phyloP scores from a whole-genome alignment of 2,113 vertebrate species.

The Triplophysa dalaica region DNA sequence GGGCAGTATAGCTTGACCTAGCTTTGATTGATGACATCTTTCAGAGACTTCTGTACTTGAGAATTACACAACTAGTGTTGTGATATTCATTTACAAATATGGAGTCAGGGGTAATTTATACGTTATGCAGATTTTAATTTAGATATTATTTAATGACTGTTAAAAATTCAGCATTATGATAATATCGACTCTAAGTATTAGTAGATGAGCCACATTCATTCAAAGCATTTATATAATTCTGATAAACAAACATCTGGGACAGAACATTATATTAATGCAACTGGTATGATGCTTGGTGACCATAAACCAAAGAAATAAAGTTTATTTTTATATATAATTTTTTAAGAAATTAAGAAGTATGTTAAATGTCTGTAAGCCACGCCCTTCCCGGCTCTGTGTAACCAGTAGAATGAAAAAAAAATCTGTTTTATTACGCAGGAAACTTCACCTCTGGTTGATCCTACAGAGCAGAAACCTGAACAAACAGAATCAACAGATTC shows the following conservation, averaged over 20 bases:
- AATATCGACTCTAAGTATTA: too few species aligned
- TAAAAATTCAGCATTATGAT: too few species aligned
- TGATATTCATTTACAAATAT: constrained; percentile 22
- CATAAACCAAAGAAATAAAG: too few species aligned
- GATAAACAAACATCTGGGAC: too few species aligned
- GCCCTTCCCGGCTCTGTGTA: neutral
- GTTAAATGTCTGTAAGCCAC: too few species aligned
- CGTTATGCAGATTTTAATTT: neutral
- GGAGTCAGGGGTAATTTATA: neutral
- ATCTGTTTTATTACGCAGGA: constrained; percentile 38
- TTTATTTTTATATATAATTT: too few species aligned
- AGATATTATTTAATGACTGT: too few species aligned
- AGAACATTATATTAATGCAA: too few species aligned
- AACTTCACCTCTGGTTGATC: neutral
- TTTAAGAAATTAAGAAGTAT: too few species aligned
- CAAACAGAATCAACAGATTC: constrained; percentile 1
- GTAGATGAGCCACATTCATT: too few species aligned
- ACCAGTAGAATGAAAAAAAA: neutral
- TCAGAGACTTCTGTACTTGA: neutral
- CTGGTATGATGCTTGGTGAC: too few species aligned
- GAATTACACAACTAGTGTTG: constrained; percentile 8
- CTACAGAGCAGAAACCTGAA: neutral
- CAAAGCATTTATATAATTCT: too few species aligned
- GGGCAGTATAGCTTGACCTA: constrained; percentile 27
- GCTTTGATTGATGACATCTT: neutral